Percentiles rank a stretch among this genome's conserved stretches.
phyloP scores from a whole-genome alignment of 2,797 vertebrate species.

The Myripristis murdjan region DNA sequence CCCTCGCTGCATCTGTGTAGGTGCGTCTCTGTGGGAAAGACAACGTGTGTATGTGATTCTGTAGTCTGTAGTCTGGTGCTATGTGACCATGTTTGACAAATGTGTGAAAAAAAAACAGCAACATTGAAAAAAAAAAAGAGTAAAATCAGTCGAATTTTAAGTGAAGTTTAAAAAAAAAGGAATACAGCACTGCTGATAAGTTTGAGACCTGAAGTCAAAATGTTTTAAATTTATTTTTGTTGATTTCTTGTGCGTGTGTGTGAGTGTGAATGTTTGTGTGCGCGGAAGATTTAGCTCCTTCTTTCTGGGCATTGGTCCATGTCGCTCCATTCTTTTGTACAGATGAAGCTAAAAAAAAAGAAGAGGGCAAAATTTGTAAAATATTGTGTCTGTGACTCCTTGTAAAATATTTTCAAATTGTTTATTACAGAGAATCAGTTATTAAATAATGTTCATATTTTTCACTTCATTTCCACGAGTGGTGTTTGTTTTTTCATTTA shows the following conservation, averaged over 20 bases:
- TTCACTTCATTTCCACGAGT: slow-evolving; percentile 94
- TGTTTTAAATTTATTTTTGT: slow-evolving; percentile 71
- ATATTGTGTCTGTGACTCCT: slow-evolving; percentile 99
- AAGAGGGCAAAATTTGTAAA: slow-evolving; percentile 98
- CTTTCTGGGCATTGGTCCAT: slow-evolving; percentile 85
- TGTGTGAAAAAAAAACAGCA: slow-evolving; percentile 84
- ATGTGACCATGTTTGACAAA: slow-evolving; percentile 89
- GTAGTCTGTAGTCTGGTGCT: slow-evolving; percentile 99
- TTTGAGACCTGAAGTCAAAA: slow-evolving; percentile 86
- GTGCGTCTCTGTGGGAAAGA: slow-evolving; percentile 89
- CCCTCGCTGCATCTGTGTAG: slow-evolving; percentile 83
- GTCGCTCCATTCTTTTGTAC: slow-evolving; percentile 95
- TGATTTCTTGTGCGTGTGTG: slow-evolving; percentile 72
- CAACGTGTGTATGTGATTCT: slow-evolving; percentile 94
- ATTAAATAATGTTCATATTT: slow-evolving; percentile 99
- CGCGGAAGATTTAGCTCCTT: slow-evolving; percentile 82
- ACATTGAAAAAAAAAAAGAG: slow-evolving; percentile 71
- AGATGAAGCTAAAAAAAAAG: slow-evolving; percentile 89
- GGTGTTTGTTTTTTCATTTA: slow-evolving; percentile 63
- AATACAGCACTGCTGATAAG: slow-evolving; percentile 86
- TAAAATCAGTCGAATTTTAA: slow-evolving; percentile 87
- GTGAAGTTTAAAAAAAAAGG: slow-evolving; percentile 87
- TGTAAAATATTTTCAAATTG: slow-evolving; percentile 99
- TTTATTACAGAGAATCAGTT: slow-evolving; percentile 99
- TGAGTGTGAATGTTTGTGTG: slow-evolving; percentile 76